A percentile compares a stretch with the other conserved stretches of the same genome.
Evolutionary conservation across 1,140 invertebrate genomes (phyloP).

Genomic region (Saccostrea echinata): DNA sequence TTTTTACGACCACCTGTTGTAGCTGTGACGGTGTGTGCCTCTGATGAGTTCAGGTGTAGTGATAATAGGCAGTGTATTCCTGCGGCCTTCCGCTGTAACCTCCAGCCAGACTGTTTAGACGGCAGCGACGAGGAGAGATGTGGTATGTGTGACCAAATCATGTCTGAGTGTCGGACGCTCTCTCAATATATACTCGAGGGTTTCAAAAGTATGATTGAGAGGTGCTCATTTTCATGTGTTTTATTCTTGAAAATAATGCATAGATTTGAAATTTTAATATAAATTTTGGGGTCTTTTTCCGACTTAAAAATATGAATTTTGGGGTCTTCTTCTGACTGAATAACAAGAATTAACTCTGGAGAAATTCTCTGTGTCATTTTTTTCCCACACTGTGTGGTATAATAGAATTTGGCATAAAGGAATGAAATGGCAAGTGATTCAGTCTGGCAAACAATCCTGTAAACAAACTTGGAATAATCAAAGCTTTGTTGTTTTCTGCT

Average conservation of each 20-base stretch:
- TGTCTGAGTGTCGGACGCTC: background rate
- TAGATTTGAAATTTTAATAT: too few relatives aligned
- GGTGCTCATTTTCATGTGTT: too few relatives aligned
- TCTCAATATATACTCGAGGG: too few relatives aligned
- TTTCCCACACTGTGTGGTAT: background rate
- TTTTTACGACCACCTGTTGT: background rate
- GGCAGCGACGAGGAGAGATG: constrained; percentile 70
- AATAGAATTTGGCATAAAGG: background rate
- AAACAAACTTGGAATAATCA: background rate
- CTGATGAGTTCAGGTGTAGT: constrained; percentile 64
- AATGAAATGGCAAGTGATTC: background rate
- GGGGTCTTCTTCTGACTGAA: too few relatives aligned
- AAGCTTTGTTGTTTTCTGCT: background rate
- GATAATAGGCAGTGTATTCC: constrained; percentile 73
- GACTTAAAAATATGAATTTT: too few relatives aligned
- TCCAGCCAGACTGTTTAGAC: constrained; percentile 67
- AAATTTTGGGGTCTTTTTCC: too few relatives aligned
- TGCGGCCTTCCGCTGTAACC: constrained; percentile 61
- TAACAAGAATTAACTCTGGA: too few relatives aligned
- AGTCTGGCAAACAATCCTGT: background rate
- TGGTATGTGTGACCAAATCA: constrained; percentile 61
- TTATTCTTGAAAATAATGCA: too few relatives aligned
- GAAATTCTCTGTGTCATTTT: background rate
- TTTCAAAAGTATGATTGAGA: too few relatives aligned
- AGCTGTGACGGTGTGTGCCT: constrained; percentile 53